Evolutionary conservation across 2,797 vertebrate genomes (phyloP).

Genomic region (Manis javanica): DNA sequence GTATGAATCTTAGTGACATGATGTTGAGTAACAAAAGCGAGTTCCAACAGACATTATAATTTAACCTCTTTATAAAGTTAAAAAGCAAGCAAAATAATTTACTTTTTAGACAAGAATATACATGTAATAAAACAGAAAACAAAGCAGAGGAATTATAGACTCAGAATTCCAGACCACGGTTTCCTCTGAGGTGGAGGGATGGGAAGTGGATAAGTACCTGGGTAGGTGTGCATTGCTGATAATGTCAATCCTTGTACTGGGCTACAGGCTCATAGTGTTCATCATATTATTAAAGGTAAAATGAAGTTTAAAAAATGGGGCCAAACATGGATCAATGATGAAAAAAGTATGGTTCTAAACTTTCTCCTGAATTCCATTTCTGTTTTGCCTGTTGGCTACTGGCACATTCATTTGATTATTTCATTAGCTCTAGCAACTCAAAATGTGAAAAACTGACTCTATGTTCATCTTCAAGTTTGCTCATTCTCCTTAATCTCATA

Average conservation of each 20-base stretch:
- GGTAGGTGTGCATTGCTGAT: neutral
- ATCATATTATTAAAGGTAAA: constrained; percentile 8
- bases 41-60: neutral
- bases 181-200: neutral
- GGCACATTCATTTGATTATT: constrained; percentile 14
- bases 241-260: neutral
- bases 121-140: neutral
- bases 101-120: neutral
- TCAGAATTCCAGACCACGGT: neutral
- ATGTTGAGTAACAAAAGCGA: constrained; percentile 32
- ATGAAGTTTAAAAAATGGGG: neutral
- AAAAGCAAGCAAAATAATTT: constrained; percentile 40
- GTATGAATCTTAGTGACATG: neutral
- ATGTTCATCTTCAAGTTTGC: constrained; percentile 1
- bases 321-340: neutral
- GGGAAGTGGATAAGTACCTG: neutral
- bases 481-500: neutral
- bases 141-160: neutral
- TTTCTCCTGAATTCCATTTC: neutral
- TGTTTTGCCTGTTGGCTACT: neutral
- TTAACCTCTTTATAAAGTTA: neutral
- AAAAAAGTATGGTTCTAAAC: neutral
- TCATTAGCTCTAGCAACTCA: neutral
- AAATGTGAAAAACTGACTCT: neutral
- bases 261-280: neutral